These are phyloP conservation scores for Chionodraco myersi DNA, from an alignment of 2,113 vertebrate species.

Conservation along the genomic window DNA sequence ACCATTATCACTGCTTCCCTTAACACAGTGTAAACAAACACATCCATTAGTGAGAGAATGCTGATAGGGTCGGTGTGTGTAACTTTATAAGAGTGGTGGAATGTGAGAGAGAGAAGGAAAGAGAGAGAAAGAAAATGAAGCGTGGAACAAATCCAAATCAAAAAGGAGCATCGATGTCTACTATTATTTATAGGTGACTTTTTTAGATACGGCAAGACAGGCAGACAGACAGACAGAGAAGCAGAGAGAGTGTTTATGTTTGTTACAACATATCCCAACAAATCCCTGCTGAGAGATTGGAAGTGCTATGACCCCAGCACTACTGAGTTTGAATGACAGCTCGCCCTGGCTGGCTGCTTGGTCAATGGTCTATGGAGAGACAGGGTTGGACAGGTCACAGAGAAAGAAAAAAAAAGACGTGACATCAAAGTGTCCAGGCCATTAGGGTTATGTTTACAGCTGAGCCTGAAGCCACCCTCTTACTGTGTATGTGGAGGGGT, in stretches of 20 bases:
- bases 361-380: neutral
- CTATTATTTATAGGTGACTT: conserved; percentile 49
- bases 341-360: conserved; percentile 8
- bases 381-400: conserved; percentile 46
- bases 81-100: conserved; percentile 11
- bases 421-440: conserved; percentile 45
- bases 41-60: conserved; percentile 59
- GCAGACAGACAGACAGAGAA: conserved; percentile 28
- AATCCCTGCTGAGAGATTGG: conserved; percentile 56
- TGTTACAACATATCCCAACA: conserved; percentile 34
- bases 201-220: conserved; percentile 40
- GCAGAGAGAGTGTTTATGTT: conserved; percentile 26
- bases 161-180: neutral
- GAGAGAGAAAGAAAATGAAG: conserved; percentile 6
- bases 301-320: conserved; percentile 34
- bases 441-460: conserved; percentile 53
- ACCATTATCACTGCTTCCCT: conserved; percentile 58
- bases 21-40: conserved; percentile 60
- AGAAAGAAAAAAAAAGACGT: conserved; percentile 24
- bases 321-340: conserved; percentile 57
- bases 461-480: conserved; percentile 53
- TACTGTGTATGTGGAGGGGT: neutral
- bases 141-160: conserved; percentile 11
- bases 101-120: neutral
- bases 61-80: conserved; percentile 34